These are phyloP conservation scores for Nowickia ferox DNA, from an alignment of 2,888 invertebrate species.

Conservation along the genomic window DNA sequence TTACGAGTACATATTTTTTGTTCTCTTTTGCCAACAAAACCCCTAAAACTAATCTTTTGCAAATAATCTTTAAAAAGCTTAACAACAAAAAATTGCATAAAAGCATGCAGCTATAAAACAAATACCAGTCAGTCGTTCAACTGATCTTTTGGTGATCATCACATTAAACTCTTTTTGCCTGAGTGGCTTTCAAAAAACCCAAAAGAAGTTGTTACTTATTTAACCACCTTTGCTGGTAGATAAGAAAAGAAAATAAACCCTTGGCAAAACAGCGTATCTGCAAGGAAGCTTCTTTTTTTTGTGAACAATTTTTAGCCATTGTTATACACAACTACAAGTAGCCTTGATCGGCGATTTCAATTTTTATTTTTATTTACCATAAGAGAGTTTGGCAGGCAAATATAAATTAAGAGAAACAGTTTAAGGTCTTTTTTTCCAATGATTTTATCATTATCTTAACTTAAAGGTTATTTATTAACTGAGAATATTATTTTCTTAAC, in stretches of 20 bases:
- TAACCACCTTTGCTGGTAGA: constrained; percentile 64
- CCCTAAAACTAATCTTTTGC: constrained; percentile 39
- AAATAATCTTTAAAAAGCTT: constrained; percentile 37
- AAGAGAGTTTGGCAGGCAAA: neutral
- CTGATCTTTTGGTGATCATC: constrained; percentile 47
- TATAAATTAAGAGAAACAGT: constrained; percentile 6
- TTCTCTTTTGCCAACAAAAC: constrained; percentile 15
- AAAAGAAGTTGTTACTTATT: constrained; percentile 72
- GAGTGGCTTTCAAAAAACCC: constrained; percentile 22
- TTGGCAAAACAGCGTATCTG: constrained; percentile 4
- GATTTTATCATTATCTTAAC: constrained; percentile 60
- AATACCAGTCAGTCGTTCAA: constrained; percentile 32
- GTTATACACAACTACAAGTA: constrained; percentile 57
- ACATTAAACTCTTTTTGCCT: neutral
- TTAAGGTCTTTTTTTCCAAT: neutral
- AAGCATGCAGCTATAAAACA: constrained; percentile 32
- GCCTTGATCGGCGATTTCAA: constrained; percentile 64
- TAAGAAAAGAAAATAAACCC: constrained; percentile 46
- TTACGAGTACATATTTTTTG: neutral
- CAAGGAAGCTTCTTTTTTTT: neutral
- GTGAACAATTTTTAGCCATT: constrained; percentile 38
- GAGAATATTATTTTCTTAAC: constrained; percentile 76
- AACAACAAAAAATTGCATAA: constrained; percentile 28
- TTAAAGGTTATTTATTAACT: constrained; percentile 78
- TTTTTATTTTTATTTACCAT: constrained; percentile 63